Conservation (phyloP, 2,113 vertebrate species). For the Dasyprocta punctata region DNA sequence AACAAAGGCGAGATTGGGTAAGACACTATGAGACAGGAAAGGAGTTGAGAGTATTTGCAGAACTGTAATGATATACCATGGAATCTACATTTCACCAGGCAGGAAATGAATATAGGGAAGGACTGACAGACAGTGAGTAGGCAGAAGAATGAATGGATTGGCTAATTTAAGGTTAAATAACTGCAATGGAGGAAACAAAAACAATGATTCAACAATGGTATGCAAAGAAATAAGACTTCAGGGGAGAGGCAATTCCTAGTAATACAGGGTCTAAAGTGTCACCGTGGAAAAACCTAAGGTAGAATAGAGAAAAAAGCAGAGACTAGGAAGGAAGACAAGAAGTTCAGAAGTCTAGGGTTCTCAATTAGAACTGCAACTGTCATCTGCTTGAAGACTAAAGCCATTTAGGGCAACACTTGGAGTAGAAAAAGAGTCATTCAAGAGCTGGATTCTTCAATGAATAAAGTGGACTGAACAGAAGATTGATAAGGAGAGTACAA, state of each 20-base stretch:
- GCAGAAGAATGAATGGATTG: neutral
- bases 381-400: neutral
- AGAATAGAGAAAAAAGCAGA: neutral
- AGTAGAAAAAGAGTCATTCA: neutral
- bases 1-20: neutral
- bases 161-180: neutral
- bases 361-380: neutral
- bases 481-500: neutral
- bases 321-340: neutral
- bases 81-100: neutral
- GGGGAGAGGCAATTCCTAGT: neutral
- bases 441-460: neutral
- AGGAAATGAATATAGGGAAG: neutral
- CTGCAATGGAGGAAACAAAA: neutral
- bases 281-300: neutral
- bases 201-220: neutral
- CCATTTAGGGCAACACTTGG: neutral
- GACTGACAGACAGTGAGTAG: neutral
- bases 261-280: neutral
- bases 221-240: neutral
- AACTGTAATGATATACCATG: neutral
- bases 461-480: neutral
- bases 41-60: neutral
- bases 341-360: neutral
- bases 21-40: neutral